phyloP scores from a whole-genome alignment of 1,140 invertebrate genomes.

The Bradysia coprophila region DNA sequence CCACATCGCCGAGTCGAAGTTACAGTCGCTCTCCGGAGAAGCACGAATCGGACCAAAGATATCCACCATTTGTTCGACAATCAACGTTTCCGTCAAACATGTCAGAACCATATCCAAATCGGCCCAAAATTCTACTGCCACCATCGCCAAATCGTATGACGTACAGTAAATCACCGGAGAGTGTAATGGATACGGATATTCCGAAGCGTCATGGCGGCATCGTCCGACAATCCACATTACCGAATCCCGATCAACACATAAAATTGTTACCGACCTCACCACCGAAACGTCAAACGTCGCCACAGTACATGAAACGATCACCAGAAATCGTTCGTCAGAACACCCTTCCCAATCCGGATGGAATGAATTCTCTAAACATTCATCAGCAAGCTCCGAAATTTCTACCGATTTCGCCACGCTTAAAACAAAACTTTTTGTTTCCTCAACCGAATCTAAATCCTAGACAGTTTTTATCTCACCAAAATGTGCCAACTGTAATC shows the following conservation, averaged over 20 bases:
- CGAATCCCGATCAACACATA: constrained; percentile 22
- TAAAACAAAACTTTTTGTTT: constrained; percentile 23
- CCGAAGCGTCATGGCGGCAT: constrained; percentile 5
- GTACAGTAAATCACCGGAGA: constrained; percentile 1
- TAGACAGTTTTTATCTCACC: constrained; percentile 19
- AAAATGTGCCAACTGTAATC: constrained; percentile 17
- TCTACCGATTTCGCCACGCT: constrained; percentile 20
- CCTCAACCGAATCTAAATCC: constrained; percentile 14
- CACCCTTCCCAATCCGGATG: constrained; percentile 21
- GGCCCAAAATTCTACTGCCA: constrained; percentile 15
- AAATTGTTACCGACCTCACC: constrained; percentile 22
- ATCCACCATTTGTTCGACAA: constrained; percentile 21
- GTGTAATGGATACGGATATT: background rate
- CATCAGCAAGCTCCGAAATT: constrained; percentile 15
- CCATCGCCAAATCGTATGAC: constrained; percentile 7
- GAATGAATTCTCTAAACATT: constrained; percentile 18
- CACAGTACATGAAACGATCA: constrained; percentile 17
- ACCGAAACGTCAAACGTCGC: constrained; percentile 21
- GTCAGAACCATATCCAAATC: constrained; percentile 9
- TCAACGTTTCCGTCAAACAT: constrained; percentile 17
- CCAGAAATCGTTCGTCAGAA: constrained; percentile 23
- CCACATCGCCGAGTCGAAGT: constrained; percentile 20
- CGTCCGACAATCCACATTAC: constrained; percentile 19
- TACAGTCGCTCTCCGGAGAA: constrained; percentile 22
- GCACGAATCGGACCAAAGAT: constrained; percentile 7